A percentile compares a stretch with the other conserved stretches of the same genome.
These are phyloP conservation scores for Castor canadensis DNA, from an alignment of 2,113 vertebrate genomes.

Conservation along the genomic window DNA sequence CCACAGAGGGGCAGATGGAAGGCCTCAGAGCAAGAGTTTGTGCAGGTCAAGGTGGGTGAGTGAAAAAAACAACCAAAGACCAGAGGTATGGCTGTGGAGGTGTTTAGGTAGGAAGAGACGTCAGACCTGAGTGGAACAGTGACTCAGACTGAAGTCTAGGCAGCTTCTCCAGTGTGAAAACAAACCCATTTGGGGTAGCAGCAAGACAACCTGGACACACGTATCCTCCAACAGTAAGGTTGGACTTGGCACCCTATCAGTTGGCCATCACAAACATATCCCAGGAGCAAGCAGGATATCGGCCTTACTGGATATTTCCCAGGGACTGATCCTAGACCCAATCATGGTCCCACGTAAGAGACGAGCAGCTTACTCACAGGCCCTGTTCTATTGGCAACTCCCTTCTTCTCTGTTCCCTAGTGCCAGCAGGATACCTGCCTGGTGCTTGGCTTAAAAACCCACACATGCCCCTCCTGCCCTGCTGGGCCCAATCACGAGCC, in stretches of 20 bases:
- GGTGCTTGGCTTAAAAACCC: background rate
- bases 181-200: background rate
- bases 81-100: accelerated
- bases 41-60: background rate
- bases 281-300: constrained; percentile 49
- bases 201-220: background rate
- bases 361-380: constrained; percentile 45
- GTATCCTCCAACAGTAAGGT: accelerated
- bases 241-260: background rate
- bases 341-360: constrained; percentile 63
- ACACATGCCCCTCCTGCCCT: accelerated
- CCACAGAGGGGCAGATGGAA: background rate
- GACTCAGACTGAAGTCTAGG: background rate
- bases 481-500: background rate
- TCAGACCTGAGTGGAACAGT: background rate
- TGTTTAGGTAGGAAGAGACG: accelerated
- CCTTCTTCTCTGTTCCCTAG: background rate
- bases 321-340: constrained; percentile 72
- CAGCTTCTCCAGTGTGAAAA: background rate
- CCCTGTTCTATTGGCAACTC: background rate
- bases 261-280: constrained; percentile 28
- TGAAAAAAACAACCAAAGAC: background rate
- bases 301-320: constrained; percentile 71
- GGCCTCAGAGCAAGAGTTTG: background rate
- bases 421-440: background rate